Evolutionary conservation across 2,888 invertebrate species (phyloP).

Genomic region (Uropetala carovei): DNA sequence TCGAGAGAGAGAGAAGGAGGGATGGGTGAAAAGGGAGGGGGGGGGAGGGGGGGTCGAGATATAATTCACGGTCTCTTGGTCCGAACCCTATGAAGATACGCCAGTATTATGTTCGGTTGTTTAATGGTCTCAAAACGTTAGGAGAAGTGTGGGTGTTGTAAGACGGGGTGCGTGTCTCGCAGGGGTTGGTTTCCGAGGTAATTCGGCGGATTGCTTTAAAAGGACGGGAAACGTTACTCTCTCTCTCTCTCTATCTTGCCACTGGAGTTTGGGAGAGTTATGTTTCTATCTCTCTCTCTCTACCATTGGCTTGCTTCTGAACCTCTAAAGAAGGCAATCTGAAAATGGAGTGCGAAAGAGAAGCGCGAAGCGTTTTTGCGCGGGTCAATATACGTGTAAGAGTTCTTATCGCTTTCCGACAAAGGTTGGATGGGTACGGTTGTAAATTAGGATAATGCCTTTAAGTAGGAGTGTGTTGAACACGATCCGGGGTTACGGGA

Average conservation of each 20-base stretch:
- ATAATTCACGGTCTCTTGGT: conserved; percentile 38
- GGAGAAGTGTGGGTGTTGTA: not conserved
- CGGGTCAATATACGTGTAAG: not conserved
- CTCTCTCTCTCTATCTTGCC: no score
- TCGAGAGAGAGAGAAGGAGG: not conserved
- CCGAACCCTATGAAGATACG: conserved; percentile 5
- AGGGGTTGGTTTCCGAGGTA: not conserved
- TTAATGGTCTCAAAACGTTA: not conserved
- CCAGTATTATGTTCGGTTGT: not conserved
- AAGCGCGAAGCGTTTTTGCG: not conserved
- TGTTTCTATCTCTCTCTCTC: not conserved
- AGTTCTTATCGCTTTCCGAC: conserved; percentile 11
- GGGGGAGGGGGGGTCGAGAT: conserved; percentile 5
- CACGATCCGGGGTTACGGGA: not conserved
- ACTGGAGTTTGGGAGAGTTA: not conserved
- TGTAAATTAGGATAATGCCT: not conserved
- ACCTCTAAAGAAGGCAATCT: not conserved
- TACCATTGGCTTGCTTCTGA: no score
- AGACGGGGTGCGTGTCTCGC: not conserved
- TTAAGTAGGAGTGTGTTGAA: not conserved
- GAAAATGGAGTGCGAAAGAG: not conserved
- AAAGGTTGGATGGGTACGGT: not conserved
- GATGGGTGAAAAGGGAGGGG: no score
- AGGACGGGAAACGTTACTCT: not conserved
- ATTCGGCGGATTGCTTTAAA: not conserved